Evolutionary conservation across 2,797 vertebrate genomes (phyloP).

Genomic region (Huso huso): DNA sequence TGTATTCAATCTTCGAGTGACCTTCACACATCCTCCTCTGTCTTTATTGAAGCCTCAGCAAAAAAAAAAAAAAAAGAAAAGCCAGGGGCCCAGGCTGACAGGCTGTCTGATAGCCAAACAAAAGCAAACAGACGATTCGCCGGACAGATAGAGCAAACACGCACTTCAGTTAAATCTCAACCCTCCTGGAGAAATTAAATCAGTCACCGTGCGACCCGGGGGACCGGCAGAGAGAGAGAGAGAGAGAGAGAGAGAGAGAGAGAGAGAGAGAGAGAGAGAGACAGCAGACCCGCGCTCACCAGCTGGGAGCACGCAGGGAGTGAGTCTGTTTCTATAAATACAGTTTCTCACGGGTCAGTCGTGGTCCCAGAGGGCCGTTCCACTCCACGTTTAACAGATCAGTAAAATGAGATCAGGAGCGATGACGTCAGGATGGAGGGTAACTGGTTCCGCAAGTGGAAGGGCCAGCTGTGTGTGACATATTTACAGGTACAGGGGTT

Average conservation of each 20-base stretch:
- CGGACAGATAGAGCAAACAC: constrained; percentile 63
- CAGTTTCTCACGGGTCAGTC: too few relatives aligned
- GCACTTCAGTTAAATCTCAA: constrained; percentile 54
- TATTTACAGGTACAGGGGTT: too few relatives aligned
- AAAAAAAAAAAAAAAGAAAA: constrained; percentile 37
- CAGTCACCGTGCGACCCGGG: constrained; percentile 21
- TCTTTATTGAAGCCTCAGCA: constrained; percentile 62
- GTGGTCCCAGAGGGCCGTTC: too few relatives aligned
- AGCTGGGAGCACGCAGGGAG: background rate
- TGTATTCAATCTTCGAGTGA: constrained; percentile 44
- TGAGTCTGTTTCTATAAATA: too few relatives aligned
- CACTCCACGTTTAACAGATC: too few relatives aligned
- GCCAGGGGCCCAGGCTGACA: constrained; percentile 41
- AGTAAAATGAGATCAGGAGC: too few relatives aligned
- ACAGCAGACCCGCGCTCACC: constrained; percentile 8
- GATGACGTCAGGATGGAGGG: too few relatives aligned
- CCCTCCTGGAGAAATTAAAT: constrained; percentile 55
- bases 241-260: constrained; percentile 21
- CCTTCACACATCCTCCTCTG: constrained; percentile 57
- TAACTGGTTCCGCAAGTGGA: too few relatives aligned
- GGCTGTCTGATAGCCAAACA: constrained; percentile 68
- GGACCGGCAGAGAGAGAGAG: background rate
- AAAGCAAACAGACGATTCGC: constrained; percentile 64
- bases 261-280: constrained; percentile 22
- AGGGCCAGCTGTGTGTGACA: too few relatives aligned